These are phyloP conservation scores for Sphinx pinastri DNA, from an alignment of 2,888 invertebrate species.

Conservation along the genomic window DNA sequence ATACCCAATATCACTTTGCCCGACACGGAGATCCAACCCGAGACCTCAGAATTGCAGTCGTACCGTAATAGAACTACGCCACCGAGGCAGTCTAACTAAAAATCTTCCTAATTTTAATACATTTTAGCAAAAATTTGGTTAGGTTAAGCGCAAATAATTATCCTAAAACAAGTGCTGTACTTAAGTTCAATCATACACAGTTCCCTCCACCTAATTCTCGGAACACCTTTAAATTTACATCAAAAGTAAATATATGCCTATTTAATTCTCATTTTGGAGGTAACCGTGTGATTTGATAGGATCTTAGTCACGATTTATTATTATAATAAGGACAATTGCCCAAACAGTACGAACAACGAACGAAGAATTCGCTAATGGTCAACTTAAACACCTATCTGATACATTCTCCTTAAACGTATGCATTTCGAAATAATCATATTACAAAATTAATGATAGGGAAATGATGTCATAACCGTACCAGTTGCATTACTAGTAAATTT, in stretches of 20 bases:
- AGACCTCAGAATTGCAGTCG: too few relatives aligned
- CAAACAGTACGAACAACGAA: slow-evolving; percentile 10
- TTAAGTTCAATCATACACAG: not conserved
- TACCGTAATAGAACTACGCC: too few relatives aligned
- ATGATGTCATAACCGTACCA: not conserved
- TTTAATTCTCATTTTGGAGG: slow-evolving; percentile 18
- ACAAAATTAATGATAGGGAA: not conserved
- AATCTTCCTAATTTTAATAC: too few relatives aligned
- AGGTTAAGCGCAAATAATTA: not conserved
- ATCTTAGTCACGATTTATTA: slow-evolving; percentile 27
- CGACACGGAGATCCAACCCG: too few relatives aligned
- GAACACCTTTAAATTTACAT: slow-evolving; percentile 23
- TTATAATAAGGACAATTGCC: slow-evolving; percentile 25
- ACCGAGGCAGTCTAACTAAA: too few relatives aligned
- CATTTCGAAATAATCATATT: slow-evolving; percentile 19
- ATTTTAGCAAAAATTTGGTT: not conserved
- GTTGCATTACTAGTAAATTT: too few relatives aligned
- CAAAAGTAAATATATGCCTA: slow-evolving; percentile 10
- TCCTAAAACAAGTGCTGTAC: not conserved
- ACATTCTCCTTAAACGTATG: slow-evolving; percentile 19
- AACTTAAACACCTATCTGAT: slow-evolving; percentile 17
- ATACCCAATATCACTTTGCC: too few relatives aligned
- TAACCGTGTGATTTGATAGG: slow-evolving; percentile 24
- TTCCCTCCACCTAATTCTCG: not conserved
- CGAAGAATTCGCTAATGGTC: slow-evolving; percentile 20